Evolutionary conservation across 2,113 vertebrate species (phyloP), one percentile per base, ranked within the genome.

Genomic region (Atractosteus spatula): DNA sequence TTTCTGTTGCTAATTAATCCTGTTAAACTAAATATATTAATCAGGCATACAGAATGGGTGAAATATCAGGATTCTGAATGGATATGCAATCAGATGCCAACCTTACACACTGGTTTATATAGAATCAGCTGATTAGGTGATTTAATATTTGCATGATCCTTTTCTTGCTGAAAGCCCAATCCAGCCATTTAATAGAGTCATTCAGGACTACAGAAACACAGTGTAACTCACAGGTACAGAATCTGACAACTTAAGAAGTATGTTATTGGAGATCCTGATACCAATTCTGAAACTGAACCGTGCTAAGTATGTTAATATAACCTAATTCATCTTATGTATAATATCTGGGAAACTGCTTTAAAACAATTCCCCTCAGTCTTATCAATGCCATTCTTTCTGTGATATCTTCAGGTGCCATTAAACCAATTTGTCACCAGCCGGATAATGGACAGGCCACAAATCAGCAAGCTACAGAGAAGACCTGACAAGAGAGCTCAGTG

Each of bases 391-490:
- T 86, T 90, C 89, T 86, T 85, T 65, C 66, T 0, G 43, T 74
- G 82, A 81, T 86, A 92, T 89, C 91, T 92, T 88, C 84, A 90
- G 79, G 89, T 90, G 86, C 47, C 66, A 80, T 84, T 90, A 85
- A 91, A 89, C 89, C 89, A 87, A 92, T 95, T 93, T 93, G 90
- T 92, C 93, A 91, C 81, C 82, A 85, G 87, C 84, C 85, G 72
- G 83, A 91, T 94, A 93, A 94, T 92, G 90, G 94, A 94, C 88
- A 90, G 91, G 88, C 91, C 89, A 93, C 94, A 95, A 96, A 97
- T 95, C 93, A 94, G 90, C 84, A 78, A 87, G 91, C 83, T 66
- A 42, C 87, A 90, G 90, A 89, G 86, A 77, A 64, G 77, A 81
- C n/a, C 74, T 82, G 87, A 85, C 86, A 88, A 86, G 70, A 86